phyloP scores from a whole-genome alignment of 2,113 vertebrate genomes.

The Campylomormyrus tamandua region DNA sequence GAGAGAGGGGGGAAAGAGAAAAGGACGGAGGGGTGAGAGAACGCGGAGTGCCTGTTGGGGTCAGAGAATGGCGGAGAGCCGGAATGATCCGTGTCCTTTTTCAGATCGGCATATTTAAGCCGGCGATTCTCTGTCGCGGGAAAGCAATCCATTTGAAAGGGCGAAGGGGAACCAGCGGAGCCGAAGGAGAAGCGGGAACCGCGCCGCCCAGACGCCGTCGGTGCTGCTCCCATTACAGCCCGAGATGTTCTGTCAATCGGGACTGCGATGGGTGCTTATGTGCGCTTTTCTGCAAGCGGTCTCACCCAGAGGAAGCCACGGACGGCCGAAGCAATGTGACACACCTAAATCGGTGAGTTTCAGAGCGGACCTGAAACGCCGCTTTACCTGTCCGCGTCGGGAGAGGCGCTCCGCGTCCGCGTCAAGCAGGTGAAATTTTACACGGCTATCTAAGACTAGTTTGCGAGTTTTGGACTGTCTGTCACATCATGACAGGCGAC shows the following conservation, averaged over 20 bases:
- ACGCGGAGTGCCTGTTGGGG: constrained; percentile 7
- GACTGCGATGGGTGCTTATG: constrained; percentile 59
- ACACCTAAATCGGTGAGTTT: constrained; percentile 64
- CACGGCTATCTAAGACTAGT: neutral
- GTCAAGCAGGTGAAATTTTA: neutral
- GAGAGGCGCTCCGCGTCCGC: neutral
- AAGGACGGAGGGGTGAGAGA: constrained; percentile 22
- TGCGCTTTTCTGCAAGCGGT: constrained; percentile 57
- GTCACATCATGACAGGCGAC: neutral
- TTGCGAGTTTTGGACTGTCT: no score
- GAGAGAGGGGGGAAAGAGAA: neutral
- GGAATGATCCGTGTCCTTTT: constrained; percentile 46
- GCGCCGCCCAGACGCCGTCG: constrained; percentile 22
- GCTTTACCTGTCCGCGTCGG: neutral
- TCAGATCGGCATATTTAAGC: constrained; percentile 51
- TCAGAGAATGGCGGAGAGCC: constrained; percentile 45
- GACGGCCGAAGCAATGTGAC: constrained; percentile 61
- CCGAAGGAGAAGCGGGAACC: constrained; percentile 8
- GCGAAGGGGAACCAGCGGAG: constrained; percentile 11
- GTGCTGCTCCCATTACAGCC: constrained; percentile 35
- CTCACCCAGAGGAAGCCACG: constrained; percentile 55
- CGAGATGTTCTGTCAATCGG: constrained; percentile 52
- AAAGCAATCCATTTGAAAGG: constrained; percentile 9
- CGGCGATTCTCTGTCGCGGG: constrained; percentile 36
- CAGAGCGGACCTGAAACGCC: neutral